A percentile compares a stretch with the other conserved stretches of the same genome.
These are phyloP conservation scores for Limnephilus rhombicus DNA, from an alignment of 2,888 invertebrate genomes.

Conservation along the genomic window DNA sequence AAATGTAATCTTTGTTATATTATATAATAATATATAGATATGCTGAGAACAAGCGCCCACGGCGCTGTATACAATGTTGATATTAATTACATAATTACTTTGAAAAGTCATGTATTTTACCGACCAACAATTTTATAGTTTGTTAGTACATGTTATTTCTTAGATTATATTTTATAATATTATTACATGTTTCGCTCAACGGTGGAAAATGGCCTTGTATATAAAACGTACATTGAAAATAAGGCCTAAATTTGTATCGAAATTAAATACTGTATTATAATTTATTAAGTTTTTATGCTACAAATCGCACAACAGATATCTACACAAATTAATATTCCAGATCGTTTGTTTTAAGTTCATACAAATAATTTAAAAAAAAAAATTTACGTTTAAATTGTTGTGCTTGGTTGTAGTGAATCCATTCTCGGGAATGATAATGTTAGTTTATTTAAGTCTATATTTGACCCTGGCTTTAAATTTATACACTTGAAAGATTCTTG, in stretches of 20 bases:
- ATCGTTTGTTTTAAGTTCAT: too few species aligned
- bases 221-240: not conserved
- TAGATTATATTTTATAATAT: slow-evolving; percentile 18
- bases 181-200: not conserved
- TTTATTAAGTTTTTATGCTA: not conserved
- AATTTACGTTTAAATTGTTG: not conserved
- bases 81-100: not conserved
- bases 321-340: not conserved
- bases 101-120: slow-evolving; percentile 25
- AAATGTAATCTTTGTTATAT: slow-evolving; percentile 28
- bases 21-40: not conserved
- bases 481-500: not conserved
- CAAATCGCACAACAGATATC: not conserved
- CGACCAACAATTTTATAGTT: slow-evolving; percentile 15
- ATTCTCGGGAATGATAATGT: not conserved
- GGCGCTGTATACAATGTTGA: slow-evolving; percentile 21
- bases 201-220: slow-evolving; percentile 2
- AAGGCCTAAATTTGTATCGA: not conserved
- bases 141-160: not conserved
- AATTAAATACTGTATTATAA: not conserved
- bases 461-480: not conserved
- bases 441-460: not conserved
- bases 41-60: not conserved
- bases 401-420: not conserved
- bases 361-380: too few species aligned